These are phyloP conservation scores for Smithornis capensis DNA, from an alignment of 2,113 vertebrate species.

Conservation along the genomic window DNA sequence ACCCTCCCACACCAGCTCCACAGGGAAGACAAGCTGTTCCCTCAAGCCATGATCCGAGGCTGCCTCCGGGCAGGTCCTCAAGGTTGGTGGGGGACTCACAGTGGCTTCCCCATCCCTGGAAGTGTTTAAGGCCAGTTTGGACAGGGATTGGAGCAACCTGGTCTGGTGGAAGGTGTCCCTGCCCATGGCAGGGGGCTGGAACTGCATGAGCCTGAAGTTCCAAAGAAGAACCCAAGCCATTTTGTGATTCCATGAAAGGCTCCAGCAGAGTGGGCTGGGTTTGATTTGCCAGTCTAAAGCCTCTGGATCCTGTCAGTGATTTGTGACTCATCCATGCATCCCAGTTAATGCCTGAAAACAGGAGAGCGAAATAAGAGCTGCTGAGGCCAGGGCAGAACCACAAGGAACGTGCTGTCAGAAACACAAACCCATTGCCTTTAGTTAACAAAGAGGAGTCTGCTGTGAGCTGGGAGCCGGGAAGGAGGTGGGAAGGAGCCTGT, in stretches of 20 bases:
- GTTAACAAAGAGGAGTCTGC: neutral
- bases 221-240: neutral
- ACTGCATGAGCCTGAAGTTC: neutral
- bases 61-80: fast-evolving
- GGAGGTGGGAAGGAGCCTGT: neutral
- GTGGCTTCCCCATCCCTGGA: neutral
- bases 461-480: neutral
- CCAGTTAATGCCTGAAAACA: neutral
- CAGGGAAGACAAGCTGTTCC: neutral
- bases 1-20: neutral
- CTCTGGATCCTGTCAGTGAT: neutral
- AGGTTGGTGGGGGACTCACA: neutral
- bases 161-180: neutral
- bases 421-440: neutral
- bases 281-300: neutral
- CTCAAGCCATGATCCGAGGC: neutral
- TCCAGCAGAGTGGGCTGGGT: neutral
- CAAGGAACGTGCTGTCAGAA: neutral
- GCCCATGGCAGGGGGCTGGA: neutral
- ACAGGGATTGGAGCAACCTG: neutral
- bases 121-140: neutral
- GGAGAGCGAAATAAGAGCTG: neutral
- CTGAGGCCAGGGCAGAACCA: neutral
- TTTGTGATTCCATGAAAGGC: neutral
- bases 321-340: fast-evolving